Evolutionary conservation across 2,888 invertebrate species (phyloP), one percentile per base, ranked within the genome.

Genomic region (Drosophila multiciliata): DNA sequence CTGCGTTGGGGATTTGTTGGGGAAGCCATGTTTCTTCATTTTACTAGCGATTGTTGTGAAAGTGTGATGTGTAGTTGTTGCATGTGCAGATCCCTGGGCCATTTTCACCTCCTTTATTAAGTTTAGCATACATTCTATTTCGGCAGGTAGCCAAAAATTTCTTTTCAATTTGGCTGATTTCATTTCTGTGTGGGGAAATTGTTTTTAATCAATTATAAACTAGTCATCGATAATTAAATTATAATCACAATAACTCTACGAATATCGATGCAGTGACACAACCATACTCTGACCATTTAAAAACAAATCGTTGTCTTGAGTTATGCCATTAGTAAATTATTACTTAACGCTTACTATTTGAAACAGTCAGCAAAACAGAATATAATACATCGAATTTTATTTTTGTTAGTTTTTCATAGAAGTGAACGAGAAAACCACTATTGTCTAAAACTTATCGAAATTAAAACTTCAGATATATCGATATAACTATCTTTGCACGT

Each of bases 91-190:
- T 32, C 90, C 91, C 50, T 91, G 87, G 0, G 71, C 61, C 2
- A 71, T 35, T 60, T 90, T 90, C 2, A 90, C 80, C 61, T 91
- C 91, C 36, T 90, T 81, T 1, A 91, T 83, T 36, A 92, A 71
- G 35, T 87, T 88, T 0, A 91, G 78, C 91, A 91, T 92, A 35
- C 91, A 91, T 53, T 92, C 91, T 33, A 91, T 91, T 80, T 91
- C 91, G 9, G 89, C 82, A 32, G 87, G 78, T 7, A 88, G 75
- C 91, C 91, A 91, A 75, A 91, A 91, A 73, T 91, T 91, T 4
- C 91, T 73, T 73, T 91, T 91, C 0, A 90, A 65, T 64, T 91
- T 91, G 52, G 85, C 82, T 3, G 78, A 77, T 65, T 90, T 91
- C 90, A 91, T 91, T 53, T 26, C 32, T 29, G 8, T 53, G 12